Base-by-base conservation (phyloP, 2,113 vertebrate species). In the Actenoides lindsayi region DNA sequence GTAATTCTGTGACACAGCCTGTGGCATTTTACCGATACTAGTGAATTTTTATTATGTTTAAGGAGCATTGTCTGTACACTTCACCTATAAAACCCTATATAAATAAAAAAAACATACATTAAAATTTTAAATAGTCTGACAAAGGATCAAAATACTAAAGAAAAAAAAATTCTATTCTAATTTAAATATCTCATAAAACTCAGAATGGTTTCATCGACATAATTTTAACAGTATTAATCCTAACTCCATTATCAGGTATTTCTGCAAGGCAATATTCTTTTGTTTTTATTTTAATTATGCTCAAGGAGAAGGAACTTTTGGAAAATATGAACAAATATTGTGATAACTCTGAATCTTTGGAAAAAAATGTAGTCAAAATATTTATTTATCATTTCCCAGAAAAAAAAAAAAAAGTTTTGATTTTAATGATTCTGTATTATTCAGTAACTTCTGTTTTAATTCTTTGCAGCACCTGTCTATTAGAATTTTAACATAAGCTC, bases 331-430 rank as follows among this genome's bases (percentile, higher is more conserved):
- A 87, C 68, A 35, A 56, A 63, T 23, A 1, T 42, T 50, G 11
- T 21, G 13, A n/a, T 63, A 84, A 54, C 68, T 50, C 48, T 59
- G n/a, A 44, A 21, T 20, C 9, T 64, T 89, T 73, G 27, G 3
- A 14, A 54, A 78, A 85, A 82, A 39, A 48, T 15, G 1, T 31
- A 42, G 16, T 70, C 2, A 75, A 70, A 27, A 51, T 65, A 37
- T 25, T 64, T 74, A 31, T 46, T 64, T 11, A 28, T 30, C 0
- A 2, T 80, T 76, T 71, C 33, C 7, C 11, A 50, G 21, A n/a
- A n/a, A n/a, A 24, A 63, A 64, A 64, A 23, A 1, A 19, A 21
- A 20, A 1, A 51, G 12, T 16, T 63, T 67, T 8, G 0, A n/a
- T 50, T 77, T 88, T 60, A 59, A 60, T 35, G 17, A 35, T 7